Conservation (phyloP, 2,888 invertebrate species). For the Dasysyrphus tricinctus region DNA sequence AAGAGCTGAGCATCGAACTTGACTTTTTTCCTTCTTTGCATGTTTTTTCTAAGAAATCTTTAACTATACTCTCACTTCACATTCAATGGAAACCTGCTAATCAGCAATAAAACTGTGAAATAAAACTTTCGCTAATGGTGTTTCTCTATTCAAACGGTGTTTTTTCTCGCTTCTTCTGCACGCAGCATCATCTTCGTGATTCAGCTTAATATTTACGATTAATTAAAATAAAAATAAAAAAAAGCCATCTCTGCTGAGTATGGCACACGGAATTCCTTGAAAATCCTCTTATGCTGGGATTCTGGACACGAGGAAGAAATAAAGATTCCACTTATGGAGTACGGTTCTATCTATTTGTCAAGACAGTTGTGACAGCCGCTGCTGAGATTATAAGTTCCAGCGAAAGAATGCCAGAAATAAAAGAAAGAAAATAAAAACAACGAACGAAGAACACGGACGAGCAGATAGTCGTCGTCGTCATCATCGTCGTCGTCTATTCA, state of each 20-base stretch:
- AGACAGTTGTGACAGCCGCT: slow-evolving; percentile 65
- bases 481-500: slow-evolving; percentile 53
- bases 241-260: slow-evolving; percentile 5
- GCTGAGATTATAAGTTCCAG: slow-evolving; percentile 51
- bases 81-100: slow-evolving; percentile 3
- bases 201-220: slow-evolving; percentile 57
- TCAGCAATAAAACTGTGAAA: slow-evolving; percentile 6
- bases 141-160: slow-evolving; percentile 15
- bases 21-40: not conserved
- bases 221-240: slow-evolving; percentile 37
- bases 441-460: not conserved
- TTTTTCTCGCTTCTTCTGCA: not conserved
- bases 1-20: slow-evolving; percentile 14
- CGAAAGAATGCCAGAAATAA: slow-evolving; percentile 59
- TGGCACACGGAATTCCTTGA: slow-evolving; percentile 22
- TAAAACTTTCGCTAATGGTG: slow-evolving; percentile 48
- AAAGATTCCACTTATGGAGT: slow-evolving; percentile 60
- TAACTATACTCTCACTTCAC: slow-evolving; percentile 25
- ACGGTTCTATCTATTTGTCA: slow-evolving; percentile 71
- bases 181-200: slow-evolving; percentile 25
- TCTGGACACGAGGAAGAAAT: slow-evolving; percentile 53
- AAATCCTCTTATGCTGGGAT: not conserved
- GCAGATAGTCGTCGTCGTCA: slow-evolving; percentile 4
- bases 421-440: slow-evolving; percentile 11
- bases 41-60: slow-evolving; percentile 5